A percentile compares a stretch with the other conserved stretches of the same genome.
phyloP scores from a whole-genome alignment of 1,140 invertebrate species.

The Idris sp. region DNA sequence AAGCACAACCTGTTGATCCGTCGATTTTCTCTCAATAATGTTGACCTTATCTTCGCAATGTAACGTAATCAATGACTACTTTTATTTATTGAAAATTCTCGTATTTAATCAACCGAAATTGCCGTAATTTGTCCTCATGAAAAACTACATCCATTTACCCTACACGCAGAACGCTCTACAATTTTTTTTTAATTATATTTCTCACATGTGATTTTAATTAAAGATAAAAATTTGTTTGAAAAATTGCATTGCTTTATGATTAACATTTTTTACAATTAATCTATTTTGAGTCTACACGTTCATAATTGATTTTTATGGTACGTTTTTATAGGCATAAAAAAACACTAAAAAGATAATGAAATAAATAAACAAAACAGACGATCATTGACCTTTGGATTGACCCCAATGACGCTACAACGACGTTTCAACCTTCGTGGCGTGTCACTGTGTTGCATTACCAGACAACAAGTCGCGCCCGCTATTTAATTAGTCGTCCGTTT shows the following conservation, averaged over 20 bases:
- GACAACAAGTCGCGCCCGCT: constrained; percentile 71
- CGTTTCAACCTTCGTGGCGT: constrained; percentile 64
- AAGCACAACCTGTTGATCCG: too few relatives aligned
- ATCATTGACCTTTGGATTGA: constrained; percentile 68
- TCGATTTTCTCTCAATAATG: constrained; percentile 39
- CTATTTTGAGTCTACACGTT: too few relatives aligned
- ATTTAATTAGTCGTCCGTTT: constrained; percentile 73
- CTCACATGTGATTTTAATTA: too few relatives aligned
- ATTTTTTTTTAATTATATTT: too few relatives aligned
- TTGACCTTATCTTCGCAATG: constrained; percentile 39
- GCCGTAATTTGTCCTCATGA: constrained; percentile 22
- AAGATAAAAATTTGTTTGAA: too few relatives aligned
- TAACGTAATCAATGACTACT: constrained; percentile 38
- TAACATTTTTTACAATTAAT: too few relatives aligned
- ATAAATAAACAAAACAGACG: constrained; percentile 62
- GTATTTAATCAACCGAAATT: constrained; percentile 49
- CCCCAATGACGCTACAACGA: constrained; percentile 69
- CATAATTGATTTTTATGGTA: too few relatives aligned
- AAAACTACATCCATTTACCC: too few relatives aligned
- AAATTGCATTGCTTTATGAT: too few relatives aligned
- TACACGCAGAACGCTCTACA: too few relatives aligned
- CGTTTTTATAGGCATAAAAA: too few relatives aligned
- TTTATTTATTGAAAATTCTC: constrained; percentile 43
- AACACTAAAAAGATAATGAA: constrained; percentile 59
- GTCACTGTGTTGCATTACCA: constrained; percentile 67